Evolutionary conservation across 2,888 invertebrate genomes (phyloP).

Genomic region (Callosobruchus maculatus): DNA sequence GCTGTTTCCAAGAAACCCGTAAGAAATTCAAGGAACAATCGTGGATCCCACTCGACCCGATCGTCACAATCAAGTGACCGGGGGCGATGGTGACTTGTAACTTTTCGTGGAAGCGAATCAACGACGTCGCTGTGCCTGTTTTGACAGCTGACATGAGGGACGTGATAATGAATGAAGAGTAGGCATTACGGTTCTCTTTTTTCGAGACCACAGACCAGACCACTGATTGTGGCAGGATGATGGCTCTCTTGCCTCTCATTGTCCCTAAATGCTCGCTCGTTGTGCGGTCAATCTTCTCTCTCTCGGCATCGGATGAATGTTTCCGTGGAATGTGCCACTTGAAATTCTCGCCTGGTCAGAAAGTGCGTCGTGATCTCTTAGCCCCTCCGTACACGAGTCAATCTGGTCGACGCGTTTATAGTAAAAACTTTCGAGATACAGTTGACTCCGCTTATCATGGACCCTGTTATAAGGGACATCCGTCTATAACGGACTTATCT

Average conservation of each 20-base stretch:
- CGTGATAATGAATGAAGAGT: slow-evolving; percentile 38
- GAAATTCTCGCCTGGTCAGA: neutral
- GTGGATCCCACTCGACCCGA: too few relatives aligned
- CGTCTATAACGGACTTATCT: too few relatives aligned
- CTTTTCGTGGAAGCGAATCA: neutral
- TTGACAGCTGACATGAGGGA: slow-evolving; percentile 31
- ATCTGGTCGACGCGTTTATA: too few relatives aligned
- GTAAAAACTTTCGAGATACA: too few relatives aligned
- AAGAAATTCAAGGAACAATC: too few relatives aligned
- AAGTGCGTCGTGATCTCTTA: too few relatives aligned
- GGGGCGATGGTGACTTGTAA: neutral
- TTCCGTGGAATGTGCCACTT: neutral
- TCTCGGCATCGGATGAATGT: neutral
- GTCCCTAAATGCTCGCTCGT: neutral
- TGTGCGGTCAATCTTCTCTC: neutral
- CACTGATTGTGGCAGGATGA: slow-evolving; percentile 14
- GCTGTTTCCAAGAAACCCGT: too few relatives aligned
- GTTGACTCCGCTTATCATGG: too few relatives aligned
- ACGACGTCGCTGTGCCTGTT: neutral
- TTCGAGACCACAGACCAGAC: neutral
- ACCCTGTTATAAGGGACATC: too few relatives aligned
- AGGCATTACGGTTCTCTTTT: slow-evolving; percentile 30
- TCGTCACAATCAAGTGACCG: too few relatives aligned
- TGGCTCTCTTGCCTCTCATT: neutral
- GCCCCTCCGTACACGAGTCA: too few relatives aligned